Conservation (phyloP, 2,113 vertebrate genomes). For the Oreochromis tanganicae region DNA sequence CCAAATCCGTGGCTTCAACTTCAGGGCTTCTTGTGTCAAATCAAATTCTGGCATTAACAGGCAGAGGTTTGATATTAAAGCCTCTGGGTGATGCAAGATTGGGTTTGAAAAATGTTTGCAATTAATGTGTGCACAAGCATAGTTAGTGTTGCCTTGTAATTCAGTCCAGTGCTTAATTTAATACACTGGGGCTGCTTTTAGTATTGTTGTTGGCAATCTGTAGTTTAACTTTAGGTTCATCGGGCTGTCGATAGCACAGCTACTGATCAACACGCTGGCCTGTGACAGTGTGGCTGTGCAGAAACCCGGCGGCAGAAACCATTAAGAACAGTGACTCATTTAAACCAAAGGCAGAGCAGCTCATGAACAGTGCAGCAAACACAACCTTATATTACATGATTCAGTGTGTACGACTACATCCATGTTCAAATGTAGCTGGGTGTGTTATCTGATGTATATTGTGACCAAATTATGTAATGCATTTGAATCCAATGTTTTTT, state of each 20-base stretch:
- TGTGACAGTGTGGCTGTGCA: not conserved
- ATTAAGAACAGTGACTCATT: not conserved
- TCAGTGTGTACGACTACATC: not conserved
- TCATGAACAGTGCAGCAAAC: not conserved
- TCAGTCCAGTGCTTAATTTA: conserved; percentile 7
- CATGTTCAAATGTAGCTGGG: fast-evolving
- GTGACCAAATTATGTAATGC: not conserved
- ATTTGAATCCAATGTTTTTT: not conserved
- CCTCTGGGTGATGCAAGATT: conserved; percentile 6
- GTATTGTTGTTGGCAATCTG: not conserved
- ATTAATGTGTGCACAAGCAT: conserved; percentile 13
- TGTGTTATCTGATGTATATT: not conserved
- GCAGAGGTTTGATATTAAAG: conserved; percentile 31
- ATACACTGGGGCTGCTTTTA: not conserved
- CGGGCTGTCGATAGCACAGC: not conserved
- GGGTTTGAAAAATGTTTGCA: conserved; percentile 14
- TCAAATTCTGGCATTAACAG: conserved; percentile 19
- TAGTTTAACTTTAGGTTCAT: not conserved
- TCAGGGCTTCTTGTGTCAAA: conserved; percentile 40
- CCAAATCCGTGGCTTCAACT: conserved; percentile 44
- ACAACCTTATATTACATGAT: not conserved
- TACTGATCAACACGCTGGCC: not conserved
- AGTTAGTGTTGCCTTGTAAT: conserved; percentile 13
- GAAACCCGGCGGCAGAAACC: no score
- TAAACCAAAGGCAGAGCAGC: not conserved